Percentiles rank a stretch among this genome's conserved stretches.
Conservation (phyloP, 1,140 invertebrate species). For the Drosophila nikananu region DNA sequence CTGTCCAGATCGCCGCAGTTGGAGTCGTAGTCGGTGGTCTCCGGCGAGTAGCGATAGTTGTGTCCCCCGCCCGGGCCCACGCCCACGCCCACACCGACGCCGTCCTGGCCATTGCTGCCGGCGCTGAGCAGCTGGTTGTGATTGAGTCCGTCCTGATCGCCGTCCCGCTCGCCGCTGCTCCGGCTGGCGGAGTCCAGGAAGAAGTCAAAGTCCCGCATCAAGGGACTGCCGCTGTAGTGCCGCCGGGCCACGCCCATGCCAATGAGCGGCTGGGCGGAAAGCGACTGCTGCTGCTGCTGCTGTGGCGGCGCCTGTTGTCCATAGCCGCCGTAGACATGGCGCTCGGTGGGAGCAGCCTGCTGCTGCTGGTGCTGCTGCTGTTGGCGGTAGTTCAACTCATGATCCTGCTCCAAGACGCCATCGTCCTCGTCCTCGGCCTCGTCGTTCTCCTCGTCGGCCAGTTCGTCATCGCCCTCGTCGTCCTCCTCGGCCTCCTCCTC, state of each 20-base stretch:
- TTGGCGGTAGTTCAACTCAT: slow-evolving; percentile 63
- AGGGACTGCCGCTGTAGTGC: slow-evolving; percentile 74
- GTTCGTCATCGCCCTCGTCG: slow-evolving; percentile 56
- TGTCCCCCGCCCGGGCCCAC: slow-evolving; percentile 53
- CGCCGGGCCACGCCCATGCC: slow-evolving; percentile 43
- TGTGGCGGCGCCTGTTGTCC: slow-evolving; percentile 28
- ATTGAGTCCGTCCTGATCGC: slow-evolving; percentile 79
- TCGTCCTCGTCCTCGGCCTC: slow-evolving; percentile 73
- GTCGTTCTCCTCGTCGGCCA: slow-evolving; percentile 64
- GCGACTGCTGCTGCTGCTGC: slow-evolving; percentile 28
- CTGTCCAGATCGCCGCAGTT: slow-evolving; percentile 94
- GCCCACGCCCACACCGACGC: slow-evolving; percentile 50
- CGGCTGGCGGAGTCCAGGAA: slow-evolving; percentile 84
- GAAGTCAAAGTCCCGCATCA: slow-evolving; percentile 84
- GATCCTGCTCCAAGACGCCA: slow-evolving; percentile 41
- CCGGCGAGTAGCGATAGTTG: slow-evolving; percentile 95
- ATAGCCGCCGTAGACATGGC: slow-evolving; percentile 52
- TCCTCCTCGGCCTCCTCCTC: slow-evolving; percentile 69
- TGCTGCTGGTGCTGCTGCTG: slow-evolving; percentile 57
- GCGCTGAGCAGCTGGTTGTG: slow-evolving; percentile 74
- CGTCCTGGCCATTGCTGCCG: slow-evolving; percentile 57
- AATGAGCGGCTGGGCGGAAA: slow-evolving; percentile 3
- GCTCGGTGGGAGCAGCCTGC: slow-evolving; percentile 40
- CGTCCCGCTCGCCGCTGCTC: slow-evolving; percentile 77
- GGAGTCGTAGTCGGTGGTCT: slow-evolving; percentile 97